phyloP scores from a whole-genome alignment of 2,888 invertebrate species.

The Flexamia atlantica region DNA sequence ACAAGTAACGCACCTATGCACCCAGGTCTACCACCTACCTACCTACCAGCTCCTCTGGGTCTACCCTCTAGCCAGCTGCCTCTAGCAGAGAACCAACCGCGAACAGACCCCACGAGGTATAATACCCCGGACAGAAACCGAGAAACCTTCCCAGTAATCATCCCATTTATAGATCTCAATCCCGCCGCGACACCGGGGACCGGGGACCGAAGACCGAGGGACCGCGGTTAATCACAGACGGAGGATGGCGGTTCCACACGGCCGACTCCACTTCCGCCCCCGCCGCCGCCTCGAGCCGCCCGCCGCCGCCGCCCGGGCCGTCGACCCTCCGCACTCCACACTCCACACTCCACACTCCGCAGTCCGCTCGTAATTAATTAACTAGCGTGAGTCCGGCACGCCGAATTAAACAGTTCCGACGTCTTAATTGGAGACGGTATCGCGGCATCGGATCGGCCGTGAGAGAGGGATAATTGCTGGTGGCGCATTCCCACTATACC shows the following conservation, averaged over 20 bases:
- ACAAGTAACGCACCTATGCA: no score
- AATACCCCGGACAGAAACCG: no score
- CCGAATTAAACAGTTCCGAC: constrained; percentile 40
- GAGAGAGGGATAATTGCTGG: not conserved
- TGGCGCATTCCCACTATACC: not conserved
- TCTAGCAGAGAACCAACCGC: no score
- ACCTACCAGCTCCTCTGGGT: no score
- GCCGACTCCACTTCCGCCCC: constrained; percentile 33
- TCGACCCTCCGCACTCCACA: not conserved
- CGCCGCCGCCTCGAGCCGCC: not conserved
- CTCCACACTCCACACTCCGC: no score
- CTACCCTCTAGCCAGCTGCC: no score
- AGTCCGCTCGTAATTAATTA: constrained; percentile 32
- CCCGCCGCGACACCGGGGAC: no score
- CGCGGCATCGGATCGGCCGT: constrained; percentile 21
- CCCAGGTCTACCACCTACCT: no score
- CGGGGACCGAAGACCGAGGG: not conserved
- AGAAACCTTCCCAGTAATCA: no score
- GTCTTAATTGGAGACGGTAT: constrained; percentile 30
- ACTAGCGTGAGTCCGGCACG: not conserved
- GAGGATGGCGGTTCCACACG: constrained; percentile 39
- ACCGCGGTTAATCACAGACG: constrained; percentile 4
- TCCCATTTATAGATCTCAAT: no score
- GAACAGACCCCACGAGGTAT: no score
- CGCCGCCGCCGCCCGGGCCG: not conserved